Evolutionary conservation across 2,113 vertebrate species (phyloP), one percentile per base, ranked within the genome.

Genomic region (Callionymus lyra): DNA sequence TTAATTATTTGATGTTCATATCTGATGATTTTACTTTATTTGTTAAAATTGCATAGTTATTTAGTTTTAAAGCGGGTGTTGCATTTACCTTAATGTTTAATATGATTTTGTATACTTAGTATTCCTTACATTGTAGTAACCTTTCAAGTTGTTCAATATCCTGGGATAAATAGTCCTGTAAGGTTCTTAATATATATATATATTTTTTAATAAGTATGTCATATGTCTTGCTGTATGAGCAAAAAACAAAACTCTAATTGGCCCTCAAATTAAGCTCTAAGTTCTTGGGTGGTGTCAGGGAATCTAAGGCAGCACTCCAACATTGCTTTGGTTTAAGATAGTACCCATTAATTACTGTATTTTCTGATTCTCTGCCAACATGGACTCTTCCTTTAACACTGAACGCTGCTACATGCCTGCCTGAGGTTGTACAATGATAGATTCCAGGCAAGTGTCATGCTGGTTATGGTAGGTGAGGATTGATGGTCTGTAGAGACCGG

Each of bases 381-480:
- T 72, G 65, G 57, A 41, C 56, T 39, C 50, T 42, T 44, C 12
- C 12, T 10, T 12, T 52, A 41, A 52, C 31, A 34, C 4, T 9
- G 45, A 31, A 44, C 50, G 44, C 27, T 34, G 14, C 40, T 48
- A 58, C 65, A 56, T 53, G 76, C 12, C 76, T 45, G 72, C 69
- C 77, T 68, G 54, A 73, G 44, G 65, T 68, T 74, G 72, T 77
- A 83, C 80, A 85, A 88, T 88, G 90, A 91, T 92, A 84, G 86
- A 95, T 94, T 87, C 86, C 83, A 84, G 83, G 79, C 82, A 86
- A 80, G 86, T 92, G 89, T 90, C 89, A 91, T 73, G 62, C 80
- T 82, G 85, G 85, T 84, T 75, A 78, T 68, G 34, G 16, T 77
- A 83, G 63, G 86, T 68, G 81, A 91, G 88, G 89, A 97, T 88